Conservation (phyloP, 2,797 vertebrate species). For the Rachycentron canadum region DNA sequence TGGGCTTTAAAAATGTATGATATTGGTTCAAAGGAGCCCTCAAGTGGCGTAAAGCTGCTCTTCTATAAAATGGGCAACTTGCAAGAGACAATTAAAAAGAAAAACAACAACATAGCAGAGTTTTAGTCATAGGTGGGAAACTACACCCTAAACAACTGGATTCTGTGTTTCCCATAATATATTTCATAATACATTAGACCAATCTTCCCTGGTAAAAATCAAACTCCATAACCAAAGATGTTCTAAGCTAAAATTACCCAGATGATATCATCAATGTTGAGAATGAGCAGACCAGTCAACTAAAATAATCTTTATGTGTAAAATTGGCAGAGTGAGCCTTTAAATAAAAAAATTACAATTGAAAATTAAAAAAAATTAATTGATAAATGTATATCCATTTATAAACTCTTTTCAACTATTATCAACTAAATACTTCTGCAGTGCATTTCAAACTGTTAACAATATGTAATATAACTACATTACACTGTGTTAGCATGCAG, state of each 20-base stretch:
- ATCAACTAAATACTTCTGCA: not conserved
- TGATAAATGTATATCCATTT: too few species aligned
- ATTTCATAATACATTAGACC: not conserved
- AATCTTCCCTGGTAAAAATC: not conserved
- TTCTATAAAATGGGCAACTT: not conserved
- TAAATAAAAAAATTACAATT: too few species aligned
- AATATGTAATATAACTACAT: too few species aligned
- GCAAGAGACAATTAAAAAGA: not conserved
- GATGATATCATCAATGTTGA: too few species aligned
- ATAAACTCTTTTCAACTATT: too few species aligned
- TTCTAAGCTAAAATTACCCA: not conserved
- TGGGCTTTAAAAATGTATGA: not conserved
- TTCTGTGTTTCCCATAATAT: not conserved
- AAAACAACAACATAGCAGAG: not conserved
- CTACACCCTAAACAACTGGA: not conserved
- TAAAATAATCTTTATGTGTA: not conserved
- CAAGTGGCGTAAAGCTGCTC: not conserved
- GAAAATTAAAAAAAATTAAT: too few species aligned
- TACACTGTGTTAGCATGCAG: not conserved
- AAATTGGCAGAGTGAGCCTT: not conserved
- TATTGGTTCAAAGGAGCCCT: not conserved
- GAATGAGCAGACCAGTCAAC: too few species aligned
- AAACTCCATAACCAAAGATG: not conserved
- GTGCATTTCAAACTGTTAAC: too few species aligned
- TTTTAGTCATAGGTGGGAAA: not conserved